Conservation (phyloP, 2,797 vertebrate genomes). For the Enteromius trimaculatus region DNA sequence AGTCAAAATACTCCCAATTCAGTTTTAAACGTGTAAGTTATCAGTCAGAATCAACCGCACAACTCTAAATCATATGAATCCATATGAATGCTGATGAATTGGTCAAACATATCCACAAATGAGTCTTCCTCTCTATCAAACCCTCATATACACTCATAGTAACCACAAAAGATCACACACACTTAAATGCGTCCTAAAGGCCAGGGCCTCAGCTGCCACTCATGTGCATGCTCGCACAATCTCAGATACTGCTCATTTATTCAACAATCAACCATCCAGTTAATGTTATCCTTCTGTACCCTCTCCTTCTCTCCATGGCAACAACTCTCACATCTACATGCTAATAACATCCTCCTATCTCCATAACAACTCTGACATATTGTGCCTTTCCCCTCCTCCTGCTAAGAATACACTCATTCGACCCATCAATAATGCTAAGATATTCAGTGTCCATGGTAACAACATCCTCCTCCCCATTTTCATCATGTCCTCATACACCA, state of each 20-base stretch:
- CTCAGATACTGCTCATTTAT: slow-evolving; percentile 58
- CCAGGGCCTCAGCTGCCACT: slow-evolving; percentile 63
- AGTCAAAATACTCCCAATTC: background rate
- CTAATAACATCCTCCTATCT: slow-evolving; percentile 47
- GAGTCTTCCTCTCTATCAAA: background rate
- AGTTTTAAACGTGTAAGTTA: background rate
- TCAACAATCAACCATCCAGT: slow-evolving; percentile 47
- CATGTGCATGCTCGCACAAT: slow-evolving; percentile 65
- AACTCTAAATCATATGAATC: background rate
- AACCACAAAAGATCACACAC: background rate
- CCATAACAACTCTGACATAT: slow-evolving; percentile 52
- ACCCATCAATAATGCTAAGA: slow-evolving; percentile 52
- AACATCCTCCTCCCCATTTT: slow-evolving; percentile 25
- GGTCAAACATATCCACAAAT: background rate
- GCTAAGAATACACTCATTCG: slow-evolving; percentile 52
- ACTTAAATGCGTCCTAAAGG: background rate
- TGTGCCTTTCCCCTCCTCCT: slow-evolving; percentile 52
- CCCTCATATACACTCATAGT: background rate
- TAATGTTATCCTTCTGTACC: slow-evolving; percentile 33
- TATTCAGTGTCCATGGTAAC: slow-evolving; percentile 55
- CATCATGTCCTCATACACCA: slow-evolving; percentile 34
- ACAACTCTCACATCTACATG: slow-evolving; percentile 50
- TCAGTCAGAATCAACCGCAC: background rate
- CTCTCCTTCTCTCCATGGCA: slow-evolving; percentile 46
- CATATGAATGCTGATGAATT: background rate